A percentile compares a stretch with the other conserved stretches of the same genome.
These are phyloP conservation scores for Isurus oxyrinchus DNA, from an alignment of 2,113 vertebrate genomes.

Conservation along the genomic window DNA sequence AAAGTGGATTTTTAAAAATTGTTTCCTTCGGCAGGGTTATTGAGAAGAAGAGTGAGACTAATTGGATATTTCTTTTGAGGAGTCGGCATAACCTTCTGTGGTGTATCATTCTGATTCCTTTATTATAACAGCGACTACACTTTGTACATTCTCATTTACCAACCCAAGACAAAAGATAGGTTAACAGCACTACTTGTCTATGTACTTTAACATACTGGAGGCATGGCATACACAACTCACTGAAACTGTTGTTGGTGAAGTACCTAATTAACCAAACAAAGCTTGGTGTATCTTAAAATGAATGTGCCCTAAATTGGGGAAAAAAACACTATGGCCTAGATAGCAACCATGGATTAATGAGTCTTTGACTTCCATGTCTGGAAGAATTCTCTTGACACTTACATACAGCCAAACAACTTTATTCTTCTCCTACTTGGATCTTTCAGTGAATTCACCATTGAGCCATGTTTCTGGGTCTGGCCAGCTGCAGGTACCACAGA, in stretches of 20 bases:
- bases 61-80: neutral
- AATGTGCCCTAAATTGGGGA: too few relatives aligned
- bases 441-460: neutral
- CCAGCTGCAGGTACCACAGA: neutral
- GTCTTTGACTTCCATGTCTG: too few relatives aligned
- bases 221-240: neutral
- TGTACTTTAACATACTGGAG: neutral
- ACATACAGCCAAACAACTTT: neutral
- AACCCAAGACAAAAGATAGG: neutral
- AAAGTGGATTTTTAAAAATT: too few relatives aligned
- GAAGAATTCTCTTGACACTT: neutral
- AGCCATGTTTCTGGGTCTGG: neutral
- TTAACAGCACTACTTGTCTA: neutral
- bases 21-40: too few relatives aligned
- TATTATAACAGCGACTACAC: neutral
- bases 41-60: neutral
- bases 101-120: too few relatives aligned
- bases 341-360: neutral
- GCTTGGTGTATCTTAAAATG: too few relatives aligned
- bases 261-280: too few relatives aligned
- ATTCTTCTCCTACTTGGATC: neutral
- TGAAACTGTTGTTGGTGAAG: too few relatives aligned
- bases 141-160: neutral
- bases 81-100: neutral
- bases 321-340: too few relatives aligned